Evolutionary conservation across 2,888 invertebrate species (phyloP).

Genomic region (Leptinotarsa haldemani): DNA sequence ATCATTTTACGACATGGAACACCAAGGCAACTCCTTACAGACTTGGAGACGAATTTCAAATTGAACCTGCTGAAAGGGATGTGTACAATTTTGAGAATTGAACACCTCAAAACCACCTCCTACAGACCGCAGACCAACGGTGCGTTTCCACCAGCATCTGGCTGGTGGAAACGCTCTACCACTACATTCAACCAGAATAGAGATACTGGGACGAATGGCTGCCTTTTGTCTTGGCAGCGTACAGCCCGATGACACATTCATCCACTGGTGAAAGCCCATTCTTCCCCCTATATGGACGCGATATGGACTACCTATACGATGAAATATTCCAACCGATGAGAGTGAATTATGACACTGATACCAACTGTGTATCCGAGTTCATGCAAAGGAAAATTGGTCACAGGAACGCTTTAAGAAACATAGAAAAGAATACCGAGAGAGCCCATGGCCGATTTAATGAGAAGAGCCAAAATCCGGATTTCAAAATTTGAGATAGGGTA

Average conservation of each 20-base stretch:
- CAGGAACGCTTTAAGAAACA: too few species aligned
- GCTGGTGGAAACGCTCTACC: too few species aligned
- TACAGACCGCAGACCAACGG: conserved; percentile 47
- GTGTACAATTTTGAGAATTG: conserved; percentile 30
- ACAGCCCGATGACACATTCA: conserved; percentile 42
- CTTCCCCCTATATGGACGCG: conserved; percentile 47
- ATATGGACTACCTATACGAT: conserved; percentile 44
- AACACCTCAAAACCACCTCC: conserved; percentile 40
- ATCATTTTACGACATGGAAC: conserved; percentile 52
- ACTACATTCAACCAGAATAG: conserved; percentile 46
- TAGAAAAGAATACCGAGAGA: too few species aligned
- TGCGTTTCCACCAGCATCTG: too few species aligned
- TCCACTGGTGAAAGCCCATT: conserved; percentile 48
- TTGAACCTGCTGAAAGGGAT: conserved; percentile 33
- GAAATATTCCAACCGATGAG: conserved; percentile 37
- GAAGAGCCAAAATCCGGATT: too few species aligned
- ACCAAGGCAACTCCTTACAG: conserved; percentile 52
- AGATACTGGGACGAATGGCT: conserved; percentile 53
- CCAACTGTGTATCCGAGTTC: conserved; percentile 42
- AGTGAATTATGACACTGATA: conserved; percentile 40
- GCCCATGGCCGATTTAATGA: too few species aligned
- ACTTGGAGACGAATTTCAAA: conserved; percentile 51
- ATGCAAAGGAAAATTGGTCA: conserved; percentile 30
- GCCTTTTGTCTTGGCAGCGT: conserved; percentile 50
- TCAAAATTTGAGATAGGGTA: too few species aligned